Conservation (phyloP, 2,888 invertebrate species). For the Galerucella nymphaeae region DNA sequence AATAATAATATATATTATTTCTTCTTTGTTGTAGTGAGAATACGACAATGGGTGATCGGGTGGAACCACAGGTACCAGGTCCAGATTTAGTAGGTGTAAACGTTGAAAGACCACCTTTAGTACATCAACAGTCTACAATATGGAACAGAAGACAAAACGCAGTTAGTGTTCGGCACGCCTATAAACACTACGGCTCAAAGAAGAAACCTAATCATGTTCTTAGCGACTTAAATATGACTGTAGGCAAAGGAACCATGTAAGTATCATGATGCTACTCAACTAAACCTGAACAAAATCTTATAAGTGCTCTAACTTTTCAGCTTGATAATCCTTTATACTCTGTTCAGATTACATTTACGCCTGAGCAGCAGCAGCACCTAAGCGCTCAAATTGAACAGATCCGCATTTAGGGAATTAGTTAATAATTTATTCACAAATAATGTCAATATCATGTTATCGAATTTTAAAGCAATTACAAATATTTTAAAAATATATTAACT, state of each 20-base stretch:
- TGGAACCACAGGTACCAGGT: slow-evolving; percentile 60
- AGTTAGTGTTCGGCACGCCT: slow-evolving; percentile 87
- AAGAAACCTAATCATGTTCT: slow-evolving; percentile 89
- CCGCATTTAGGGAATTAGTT: too few relatives aligned
- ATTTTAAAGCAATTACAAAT: too few relatives aligned
- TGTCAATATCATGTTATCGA: too few relatives aligned
- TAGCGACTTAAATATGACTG: slow-evolving; percentile 91
- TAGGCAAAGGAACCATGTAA: slow-evolving; percentile 95
- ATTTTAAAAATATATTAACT: too few relatives aligned
- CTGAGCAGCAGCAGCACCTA: too few relatives aligned
- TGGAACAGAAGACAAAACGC: slow-evolving; percentile 85
- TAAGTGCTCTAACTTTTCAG: too few relatives aligned
- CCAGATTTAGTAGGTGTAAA: slow-evolving; percentile 63
- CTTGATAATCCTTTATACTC: too few relatives aligned
- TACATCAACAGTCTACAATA: slow-evolving; percentile 65
- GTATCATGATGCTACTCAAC: slow-evolving; percentile 61
- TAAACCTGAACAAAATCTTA: too few relatives aligned
- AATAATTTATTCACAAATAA: too few relatives aligned
- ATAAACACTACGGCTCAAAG: slow-evolving; percentile 89
- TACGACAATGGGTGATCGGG: slow-evolving; percentile 62
- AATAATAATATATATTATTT: neutral
- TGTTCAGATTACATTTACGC: too few relatives aligned
- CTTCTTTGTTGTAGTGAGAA: slow-evolving; percentile 62
- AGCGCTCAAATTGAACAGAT: too few relatives aligned
- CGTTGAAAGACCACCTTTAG: slow-evolving; percentile 60